Evolutionary conservation across 2,797 vertebrate species (phyloP).

Genomic region (Propithecus perrieri): DNA sequence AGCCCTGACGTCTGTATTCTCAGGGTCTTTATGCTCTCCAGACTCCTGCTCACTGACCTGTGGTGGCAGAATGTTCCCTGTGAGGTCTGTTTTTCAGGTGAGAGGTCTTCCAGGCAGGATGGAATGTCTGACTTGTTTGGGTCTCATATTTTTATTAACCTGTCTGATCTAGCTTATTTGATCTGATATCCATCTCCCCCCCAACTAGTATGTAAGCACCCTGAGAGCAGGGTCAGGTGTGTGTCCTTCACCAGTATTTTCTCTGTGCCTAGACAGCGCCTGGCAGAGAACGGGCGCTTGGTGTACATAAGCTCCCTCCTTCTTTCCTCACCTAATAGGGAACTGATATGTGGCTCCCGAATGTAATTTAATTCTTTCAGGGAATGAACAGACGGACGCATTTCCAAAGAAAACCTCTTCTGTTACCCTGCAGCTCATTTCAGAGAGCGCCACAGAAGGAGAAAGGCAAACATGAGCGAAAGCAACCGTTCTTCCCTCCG

Average conservation of each 20-base stretch:
- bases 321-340: neutral
- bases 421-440: slow-evolving; percentile 9
- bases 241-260: neutral
- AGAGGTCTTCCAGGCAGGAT: neutral
- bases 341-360: neutral
- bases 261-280: neutral
- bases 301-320: neutral
- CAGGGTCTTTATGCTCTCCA: neutral
- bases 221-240: neutral
- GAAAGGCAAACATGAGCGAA: neutral
- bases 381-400: neutral
- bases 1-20: neutral
- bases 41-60: neutral
- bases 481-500: neutral
- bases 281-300: neutral
- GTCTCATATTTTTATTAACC: neutral
- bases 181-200: neutral
- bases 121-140: neutral
- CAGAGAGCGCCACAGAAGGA: neutral
- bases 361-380: slow-evolving; percentile 9
- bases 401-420: neutral
- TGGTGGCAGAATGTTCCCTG: neutral
- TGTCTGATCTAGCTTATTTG: neutral
- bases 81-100: neutral
- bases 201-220: neutral